Evolutionary conservation across 1,140 invertebrate species (phyloP).

Genomic region (Lerema accius): DNA sequence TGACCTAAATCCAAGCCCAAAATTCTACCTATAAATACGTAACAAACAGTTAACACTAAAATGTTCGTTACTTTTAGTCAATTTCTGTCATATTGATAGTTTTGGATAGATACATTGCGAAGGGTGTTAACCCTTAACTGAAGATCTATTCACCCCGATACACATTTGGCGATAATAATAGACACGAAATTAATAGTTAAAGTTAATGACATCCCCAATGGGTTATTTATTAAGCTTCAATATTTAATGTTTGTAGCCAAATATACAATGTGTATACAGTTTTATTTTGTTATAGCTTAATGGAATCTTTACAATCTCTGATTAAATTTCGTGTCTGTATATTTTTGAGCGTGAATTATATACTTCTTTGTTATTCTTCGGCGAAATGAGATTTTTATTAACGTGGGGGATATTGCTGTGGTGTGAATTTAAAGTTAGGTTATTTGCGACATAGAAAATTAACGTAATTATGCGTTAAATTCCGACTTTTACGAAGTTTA

Average conservation of each 20-base stretch:
- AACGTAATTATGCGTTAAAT: too few species aligned
- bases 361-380: constrained; percentile 27
- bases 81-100: too few species aligned
- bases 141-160: too few species aligned
- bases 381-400: background rate
- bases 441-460: background rate
- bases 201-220: constrained; percentile 1
- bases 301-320: constrained; percentile 33
- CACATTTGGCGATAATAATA: too few species aligned
- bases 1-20: too few species aligned
- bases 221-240: constrained; percentile 9
- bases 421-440: background rate
- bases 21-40: too few species aligned
- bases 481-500: too few species aligned
- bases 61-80: too few species aligned
- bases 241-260: constrained; percentile 37
- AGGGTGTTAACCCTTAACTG: too few species aligned
- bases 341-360: constrained; percentile 65
- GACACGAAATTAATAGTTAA: too few species aligned
- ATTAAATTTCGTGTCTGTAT: constrained; percentile 60
- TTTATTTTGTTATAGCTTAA: constrained; percentile 38
- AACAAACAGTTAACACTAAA: too few species aligned
- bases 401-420: background rate
- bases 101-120: too few species aligned
- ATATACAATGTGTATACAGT: constrained; percentile 44